Percentiles rank a stretch among this genome's conserved stretches.
Evolutionary conservation across 2,797 vertebrate species (phyloP).

Genomic region (Chiroxiphia lanceolata): DNA sequence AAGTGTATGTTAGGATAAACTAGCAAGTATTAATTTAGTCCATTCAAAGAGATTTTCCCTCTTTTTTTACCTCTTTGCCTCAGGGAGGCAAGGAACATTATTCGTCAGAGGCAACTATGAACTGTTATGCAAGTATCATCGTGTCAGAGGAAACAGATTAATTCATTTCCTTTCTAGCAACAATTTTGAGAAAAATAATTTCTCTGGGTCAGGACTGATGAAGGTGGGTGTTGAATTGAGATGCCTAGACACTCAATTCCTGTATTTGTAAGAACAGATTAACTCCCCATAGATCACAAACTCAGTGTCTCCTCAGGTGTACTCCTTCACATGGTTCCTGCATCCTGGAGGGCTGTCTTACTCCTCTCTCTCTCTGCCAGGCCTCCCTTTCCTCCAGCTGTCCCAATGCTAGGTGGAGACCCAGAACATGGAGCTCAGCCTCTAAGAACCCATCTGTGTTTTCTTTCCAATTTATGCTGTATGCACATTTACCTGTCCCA

Average conservation of each 20-base stretch:
- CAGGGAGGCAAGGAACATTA: not conserved
- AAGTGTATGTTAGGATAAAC: not conserved
- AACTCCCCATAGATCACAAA: not conserved
- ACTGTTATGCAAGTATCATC: not conserved
- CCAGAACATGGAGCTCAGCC: not conserved
- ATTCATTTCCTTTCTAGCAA: not conserved
- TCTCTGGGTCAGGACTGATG: not conserved
- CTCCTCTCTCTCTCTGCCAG: not conserved
- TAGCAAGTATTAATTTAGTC: not conserved
- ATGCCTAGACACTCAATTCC: not conserved
- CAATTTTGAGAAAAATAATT: not conserved
- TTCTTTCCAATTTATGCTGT: not conserved
- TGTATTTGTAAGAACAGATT: not conserved
- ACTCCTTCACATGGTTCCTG: not conserved
- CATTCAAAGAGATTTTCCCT: not conserved
- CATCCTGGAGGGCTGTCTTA: not conserved
- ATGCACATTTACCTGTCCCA: not conserved
- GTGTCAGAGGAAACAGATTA: not conserved
- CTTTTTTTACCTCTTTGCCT: not conserved
- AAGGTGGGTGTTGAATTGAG: not conserved
- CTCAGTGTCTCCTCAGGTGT: not conserved
- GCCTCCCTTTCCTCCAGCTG: not conserved
- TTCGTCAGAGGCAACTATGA: not conserved
- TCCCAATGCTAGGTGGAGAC: not conserved
- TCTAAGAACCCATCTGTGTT: not conserved